Base-by-base conservation (phyloP, 2,113 vertebrate genomes). In the Sinocyclocheilus grahami region DNA sequence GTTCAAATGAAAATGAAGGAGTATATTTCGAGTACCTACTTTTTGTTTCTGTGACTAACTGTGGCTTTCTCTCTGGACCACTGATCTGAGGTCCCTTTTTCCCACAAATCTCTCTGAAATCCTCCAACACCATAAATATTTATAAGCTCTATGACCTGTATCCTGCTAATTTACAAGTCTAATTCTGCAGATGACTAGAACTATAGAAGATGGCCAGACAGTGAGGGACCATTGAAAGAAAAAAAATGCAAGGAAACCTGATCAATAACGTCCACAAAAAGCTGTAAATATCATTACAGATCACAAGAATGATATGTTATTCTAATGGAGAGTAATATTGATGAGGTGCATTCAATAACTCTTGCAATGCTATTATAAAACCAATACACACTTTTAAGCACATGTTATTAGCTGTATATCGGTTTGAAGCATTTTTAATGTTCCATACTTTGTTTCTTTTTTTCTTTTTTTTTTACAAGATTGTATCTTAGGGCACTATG, bases 91-190 rank as follows among this genome's bases (percentile, higher is more conserved):
- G 63, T 67, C 20, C 55, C 18, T 0, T 3, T 14, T 20, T 3
- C 13, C 63, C 24, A 30, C 63, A 67, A 67, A 67, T 67, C 63
- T 67, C 2, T 16, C 63, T 0, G 27, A 67, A 27, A 67, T 30
- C 12, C 27, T 16, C 12, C 27, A 67, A 30, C 55, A 13, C 11
- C 24, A 65, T 13, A 16, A 14, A 30, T 93, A 94, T 93, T 91
- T 90, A 94, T 94, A 89, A 91, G 88, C 84, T 85, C 90, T 87
- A 89, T 87, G 12, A 37, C 20, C 86, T 87, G 88, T 82, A 84
- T 87, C 90, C 89, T 89, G 83, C 76, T 48, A 71, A 94, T 93
- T 92, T 93, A 88, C 88, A 93, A 94, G 89, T 94, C 88, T 91
- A 92, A 94, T 93, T 51, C 84, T 93, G 91, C 88, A 93, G 90